Conservation (phyloP, 2,888 invertebrate genomes). For the Hydrotaea diabolus region DNA sequence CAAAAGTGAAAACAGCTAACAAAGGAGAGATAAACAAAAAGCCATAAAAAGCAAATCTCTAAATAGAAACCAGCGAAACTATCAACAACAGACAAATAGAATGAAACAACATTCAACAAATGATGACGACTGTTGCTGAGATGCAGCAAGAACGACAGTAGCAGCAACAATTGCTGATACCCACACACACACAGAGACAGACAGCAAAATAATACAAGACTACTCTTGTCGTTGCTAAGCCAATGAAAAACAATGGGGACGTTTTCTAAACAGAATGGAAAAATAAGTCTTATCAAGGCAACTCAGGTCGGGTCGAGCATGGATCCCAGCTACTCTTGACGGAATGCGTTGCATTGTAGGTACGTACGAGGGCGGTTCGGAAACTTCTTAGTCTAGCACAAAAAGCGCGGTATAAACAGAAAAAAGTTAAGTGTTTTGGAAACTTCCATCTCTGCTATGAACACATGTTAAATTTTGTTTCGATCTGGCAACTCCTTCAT, state of each 20-base stretch:
- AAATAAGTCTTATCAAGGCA: constrained; percentile 29
- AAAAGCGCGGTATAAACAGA: no score
- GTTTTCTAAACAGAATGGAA: constrained; percentile 10
- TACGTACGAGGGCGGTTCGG: no score
- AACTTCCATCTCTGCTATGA: no score
- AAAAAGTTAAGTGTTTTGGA: no score
- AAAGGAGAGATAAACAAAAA: constrained; percentile 28
- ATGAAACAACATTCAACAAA: constrained; percentile 5
- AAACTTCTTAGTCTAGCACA: no score
- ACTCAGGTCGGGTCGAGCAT: background rate
- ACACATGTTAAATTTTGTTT: no score
- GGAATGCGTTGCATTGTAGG: no score
- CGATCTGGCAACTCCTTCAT: no score
- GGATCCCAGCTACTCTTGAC: constrained; percentile 12
- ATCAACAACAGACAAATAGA: constrained; percentile 31
- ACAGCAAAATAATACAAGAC: background rate
- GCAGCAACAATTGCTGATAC: constrained; percentile 8
- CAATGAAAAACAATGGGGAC: constrained; percentile 12
- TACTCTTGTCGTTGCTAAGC: background rate
- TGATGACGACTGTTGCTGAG: constrained; percentile 19
- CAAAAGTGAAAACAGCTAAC: constrained; percentile 7
- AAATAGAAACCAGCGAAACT: constrained; percentile 3
- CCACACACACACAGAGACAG: background rate
- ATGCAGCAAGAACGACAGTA: constrained; percentile 16
- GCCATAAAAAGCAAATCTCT: constrained; percentile 14